Evolutionary conservation across 2,113 vertebrate genomes (phyloP), one percentile per base, ranked within the genome.

Genomic region (Sinosuthora webbiana): DNA sequence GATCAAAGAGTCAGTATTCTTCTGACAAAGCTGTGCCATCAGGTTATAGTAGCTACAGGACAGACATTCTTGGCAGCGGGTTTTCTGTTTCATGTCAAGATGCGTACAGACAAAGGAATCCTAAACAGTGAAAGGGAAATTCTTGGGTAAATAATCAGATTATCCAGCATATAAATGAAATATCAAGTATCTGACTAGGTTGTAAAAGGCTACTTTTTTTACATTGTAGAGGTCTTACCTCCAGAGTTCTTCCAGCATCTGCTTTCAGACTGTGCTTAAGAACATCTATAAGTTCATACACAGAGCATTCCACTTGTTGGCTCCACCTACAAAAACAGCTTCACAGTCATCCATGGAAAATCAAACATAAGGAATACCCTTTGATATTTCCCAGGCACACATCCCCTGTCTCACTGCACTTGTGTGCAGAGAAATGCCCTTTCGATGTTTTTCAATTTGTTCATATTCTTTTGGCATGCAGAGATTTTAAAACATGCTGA

Each of bases 1-100:
- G 79, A 98, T 97, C 91, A 99, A 92, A 52, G 98, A 98, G 64
- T 99, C 98, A 21, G 98, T 98, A 97, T 98, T 98, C 85, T 96
- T 98, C 73, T 98, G 98, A 89, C 98, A 98, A 75, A 99, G 91
- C 60, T 98, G 98, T 74, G 97, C 98, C 92, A 98, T 97, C 91
- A 98, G 89, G 88, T 96, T 98, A 93, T 98, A 99, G 97, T 94
- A 98, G 73, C 85, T 64, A 90, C 98, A 99, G 11, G 98, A 96
- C 62, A 98, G 89, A 80, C 98, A 99, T 8, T 97, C 97, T 86
- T 98, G 98, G 96, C 98, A 99, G 47, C 98, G 98, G n/a, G 97
- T 98, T 96, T 98, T 98, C 57, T 97, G 98, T 74, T 98, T 98
- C 53, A 64, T 33, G 69, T 98, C 98, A 23, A 96, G 96, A 80